These are phyloP conservation scores for Mesorhabditis spiculigera DNA, from an alignment of 2,888 invertebrate genomes.

Conservation along the genomic window DNA sequence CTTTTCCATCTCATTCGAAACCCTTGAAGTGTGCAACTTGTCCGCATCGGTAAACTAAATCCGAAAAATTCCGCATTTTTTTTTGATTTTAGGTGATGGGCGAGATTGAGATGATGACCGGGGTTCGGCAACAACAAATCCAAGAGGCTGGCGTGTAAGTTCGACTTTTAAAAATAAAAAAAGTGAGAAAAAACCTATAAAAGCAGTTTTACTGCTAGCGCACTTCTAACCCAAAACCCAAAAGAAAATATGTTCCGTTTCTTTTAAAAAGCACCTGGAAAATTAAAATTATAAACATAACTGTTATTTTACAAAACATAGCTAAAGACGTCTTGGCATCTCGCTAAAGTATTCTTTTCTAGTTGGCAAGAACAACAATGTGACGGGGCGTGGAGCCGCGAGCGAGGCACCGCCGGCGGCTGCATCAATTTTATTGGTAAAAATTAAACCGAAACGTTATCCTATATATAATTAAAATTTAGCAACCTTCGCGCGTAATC, in stretches of 20 bases:
- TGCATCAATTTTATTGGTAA: constrained; percentile 24
- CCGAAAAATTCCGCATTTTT: not conserved
- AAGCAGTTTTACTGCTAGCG: not conserved
- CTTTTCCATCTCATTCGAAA: constrained; percentile 77
- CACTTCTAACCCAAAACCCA: not conserved
- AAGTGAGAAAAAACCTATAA: constrained; percentile 10
- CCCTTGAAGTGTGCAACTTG: constrained; percentile 88
- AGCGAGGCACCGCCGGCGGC: constrained; percentile 75
- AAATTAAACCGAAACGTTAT: not conserved
- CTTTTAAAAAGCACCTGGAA: too few species aligned
- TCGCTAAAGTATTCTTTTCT: not conserved
- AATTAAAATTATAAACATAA: too few species aligned
- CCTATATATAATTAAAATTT: constrained; percentile 60
- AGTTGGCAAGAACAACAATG: constrained; percentile 56
- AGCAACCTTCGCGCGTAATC: constrained; percentile 90
- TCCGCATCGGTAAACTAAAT: constrained; percentile 72
- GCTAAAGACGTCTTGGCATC: too few species aligned
- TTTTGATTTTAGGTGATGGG: constrained; percentile 69
- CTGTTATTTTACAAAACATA: too few species aligned
- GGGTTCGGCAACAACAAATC: constrained; percentile 27
- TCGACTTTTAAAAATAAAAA: not conserved
- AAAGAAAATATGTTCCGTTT: too few species aligned
- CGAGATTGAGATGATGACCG: constrained; percentile 57
- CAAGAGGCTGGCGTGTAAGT: not conserved
- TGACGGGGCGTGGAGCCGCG: constrained; percentile 86